Base-by-base conservation (phyloP, 2,888 invertebrate species). In the Druceiella hillmani region DNA sequence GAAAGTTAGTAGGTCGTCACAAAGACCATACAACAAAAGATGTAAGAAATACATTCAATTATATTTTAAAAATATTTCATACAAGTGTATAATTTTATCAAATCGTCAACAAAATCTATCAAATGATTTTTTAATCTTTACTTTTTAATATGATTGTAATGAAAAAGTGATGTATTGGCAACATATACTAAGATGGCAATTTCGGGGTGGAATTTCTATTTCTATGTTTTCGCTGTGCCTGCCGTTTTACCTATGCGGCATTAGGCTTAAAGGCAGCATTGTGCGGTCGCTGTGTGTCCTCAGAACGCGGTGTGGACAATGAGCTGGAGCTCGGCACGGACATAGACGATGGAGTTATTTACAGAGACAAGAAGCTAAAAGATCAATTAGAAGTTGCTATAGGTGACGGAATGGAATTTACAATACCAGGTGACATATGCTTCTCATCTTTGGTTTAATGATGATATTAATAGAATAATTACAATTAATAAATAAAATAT, bases 331-430 rank as follows among this genome's bases (percentile, higher is more conserved):
- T 79, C 50, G 78, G 77, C 43, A 74, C 74, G 30, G 78, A 78
- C 54, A 75, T 90, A 55, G 87, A 84, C 45, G 91, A 91, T 64
- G 87, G 88, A 37, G 81, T 89, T 51, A 78, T 88, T 55, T 87
- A 85, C 64, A 83, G 86, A 61, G 88, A 89, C 57, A 88, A 88
- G 65, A 91, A 90, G 65, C 83, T 85, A 55, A 86, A 88, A 72
- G 87, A 88, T 58, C 86, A 88, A 65, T 76, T 90, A 50, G 91
- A 92, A 72, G 89, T 91, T 48, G 89, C 90, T 45, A 89, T 91
- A 56, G 90, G 90, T 31, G 90, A 90, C 61, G 90, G 90, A 50
- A 90, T 91, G 87, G 91, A 91, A 65, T 89, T 91, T 58, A 90
- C 89, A 34, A 90, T 91, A 71, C 90, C 89, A 64, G 90, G 89